Evolutionary conservation across 2,797 vertebrate genomes (phyloP).

Genomic region (Leptoclinus maculatus): DNA sequence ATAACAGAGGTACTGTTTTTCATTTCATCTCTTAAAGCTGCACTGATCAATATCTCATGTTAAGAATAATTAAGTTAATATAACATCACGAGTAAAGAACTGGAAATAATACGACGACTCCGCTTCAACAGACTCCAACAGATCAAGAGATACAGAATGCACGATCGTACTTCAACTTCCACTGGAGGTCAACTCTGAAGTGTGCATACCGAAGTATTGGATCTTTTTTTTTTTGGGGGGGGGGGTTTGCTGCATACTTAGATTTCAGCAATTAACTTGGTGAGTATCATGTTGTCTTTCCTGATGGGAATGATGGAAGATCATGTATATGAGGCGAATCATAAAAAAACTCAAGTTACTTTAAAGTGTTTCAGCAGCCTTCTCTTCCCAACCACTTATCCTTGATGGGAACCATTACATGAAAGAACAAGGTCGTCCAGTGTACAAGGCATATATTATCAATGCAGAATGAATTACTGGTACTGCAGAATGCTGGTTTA

Average conservation of each 20-base stretch:
- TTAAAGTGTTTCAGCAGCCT: neutral
- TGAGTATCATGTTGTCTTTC: neutral
- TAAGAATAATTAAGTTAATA: no score
- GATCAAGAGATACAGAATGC: no score
- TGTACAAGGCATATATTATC: neutral
- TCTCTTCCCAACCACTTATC: neutral
- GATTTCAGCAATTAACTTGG: neutral
- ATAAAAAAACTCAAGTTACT: neutral
- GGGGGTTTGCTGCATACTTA: neutral
- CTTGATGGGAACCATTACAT: neutral
- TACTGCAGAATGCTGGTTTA: neutral
- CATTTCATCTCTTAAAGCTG: no score
- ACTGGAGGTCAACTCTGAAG: neutral
- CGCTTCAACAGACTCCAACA: no score
- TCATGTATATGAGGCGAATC: neutral
- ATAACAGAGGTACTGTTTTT: no score
- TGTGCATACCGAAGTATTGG: neutral
- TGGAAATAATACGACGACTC: no score
- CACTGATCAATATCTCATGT: no score
- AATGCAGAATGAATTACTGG: neutral
- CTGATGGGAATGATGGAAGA: neutral
- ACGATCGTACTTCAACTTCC: neutral
- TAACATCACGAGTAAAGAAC: no score
- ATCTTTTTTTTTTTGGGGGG: no score
- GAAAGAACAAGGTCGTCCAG: neutral